Conservation (phyloP, 1,140 invertebrate genomes). For the Chironomus striatipennis region DNA sequence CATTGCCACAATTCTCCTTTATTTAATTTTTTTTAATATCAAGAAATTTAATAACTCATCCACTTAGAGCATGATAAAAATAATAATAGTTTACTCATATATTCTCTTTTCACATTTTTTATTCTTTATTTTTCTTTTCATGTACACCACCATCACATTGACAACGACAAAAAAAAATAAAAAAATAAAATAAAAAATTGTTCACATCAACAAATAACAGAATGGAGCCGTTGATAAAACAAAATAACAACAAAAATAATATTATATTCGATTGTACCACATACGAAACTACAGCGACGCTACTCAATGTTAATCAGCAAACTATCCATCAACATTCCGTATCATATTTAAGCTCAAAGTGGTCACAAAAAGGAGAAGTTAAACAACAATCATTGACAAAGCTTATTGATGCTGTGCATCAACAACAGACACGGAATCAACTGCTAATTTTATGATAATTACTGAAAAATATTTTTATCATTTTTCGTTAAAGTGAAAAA, state of each 20-base stretch:
- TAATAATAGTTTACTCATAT: not conserved
- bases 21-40: too few species aligned
- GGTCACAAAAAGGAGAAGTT: not conserved
- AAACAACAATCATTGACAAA: not conserved
- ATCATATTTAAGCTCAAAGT: not conserved
- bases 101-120: not conserved
- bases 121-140: constrained; percentile 19
- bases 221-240: constrained; percentile 23
- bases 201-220: constrained; percentile 10
- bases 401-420: not conserved
- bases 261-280: not conserved
- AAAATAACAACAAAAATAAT: constrained; percentile 18
- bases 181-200: too few species aligned
- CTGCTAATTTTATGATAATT: constrained; percentile 22
- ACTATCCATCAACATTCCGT: not conserved
- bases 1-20: too few species aligned
- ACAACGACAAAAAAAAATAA: too few species aligned
- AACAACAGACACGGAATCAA: not conserved
- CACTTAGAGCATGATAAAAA: not conserved
- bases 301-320: constrained; percentile 12
- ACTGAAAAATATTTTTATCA: not conserved
- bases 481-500: too few species aligned
- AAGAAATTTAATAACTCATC: too few species aligned
- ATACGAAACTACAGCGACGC: not conserved
- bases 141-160: not conserved